Percentiles rank a stretch among this genome's conserved stretches.
Evolutionary conservation across 2,888 invertebrate genomes (phyloP).

Genomic region (Blastobasis lacticolella): DNA sequence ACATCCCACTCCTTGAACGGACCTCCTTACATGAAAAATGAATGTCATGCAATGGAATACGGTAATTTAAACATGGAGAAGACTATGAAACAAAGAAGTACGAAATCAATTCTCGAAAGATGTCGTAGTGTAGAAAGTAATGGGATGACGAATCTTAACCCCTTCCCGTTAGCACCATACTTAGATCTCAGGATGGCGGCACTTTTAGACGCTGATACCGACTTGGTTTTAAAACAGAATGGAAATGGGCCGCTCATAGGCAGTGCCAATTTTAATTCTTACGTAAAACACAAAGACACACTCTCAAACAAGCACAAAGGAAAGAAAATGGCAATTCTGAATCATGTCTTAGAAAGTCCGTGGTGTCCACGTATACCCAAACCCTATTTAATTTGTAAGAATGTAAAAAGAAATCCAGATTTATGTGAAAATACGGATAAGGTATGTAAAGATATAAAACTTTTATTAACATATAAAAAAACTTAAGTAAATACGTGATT

Average conservation of each 20-base stretch:
- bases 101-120: neutral
- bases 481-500: too few relatives aligned
- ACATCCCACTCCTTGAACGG: slow-evolving; percentile 3
- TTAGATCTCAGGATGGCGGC: neutral
- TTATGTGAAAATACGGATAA: too few relatives aligned
- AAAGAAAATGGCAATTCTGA: slow-evolving; percentile 45
- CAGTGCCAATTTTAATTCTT: too few relatives aligned
- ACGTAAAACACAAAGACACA: too few relatives aligned
- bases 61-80: too few relatives aligned
- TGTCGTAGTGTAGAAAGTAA: neutral
- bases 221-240: too few relatives aligned
- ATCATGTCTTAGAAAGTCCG: slow-evolving; percentile 72
- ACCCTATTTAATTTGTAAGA: slow-evolving; percentile 39
- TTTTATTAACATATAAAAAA: too few relatives aligned
- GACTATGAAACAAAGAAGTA: neutral
- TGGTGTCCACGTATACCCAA: slow-evolving; percentile 66
- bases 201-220: too few relatives aligned
- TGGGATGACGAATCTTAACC: too few relatives aligned
- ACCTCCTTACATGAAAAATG: neutral
- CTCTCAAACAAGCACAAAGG: too few relatives aligned
- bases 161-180: neutral
- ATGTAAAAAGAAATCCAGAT: slow-evolving; percentile 5
- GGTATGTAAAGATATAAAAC: too few relatives aligned
- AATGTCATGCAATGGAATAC: neutral
- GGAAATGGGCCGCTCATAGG: too few relatives aligned